Evolutionary conservation across 2,113 vertebrate species (phyloP), one percentile per base, ranked within the genome.

Genomic region (Brachyhypopomus gauderio): DNA sequence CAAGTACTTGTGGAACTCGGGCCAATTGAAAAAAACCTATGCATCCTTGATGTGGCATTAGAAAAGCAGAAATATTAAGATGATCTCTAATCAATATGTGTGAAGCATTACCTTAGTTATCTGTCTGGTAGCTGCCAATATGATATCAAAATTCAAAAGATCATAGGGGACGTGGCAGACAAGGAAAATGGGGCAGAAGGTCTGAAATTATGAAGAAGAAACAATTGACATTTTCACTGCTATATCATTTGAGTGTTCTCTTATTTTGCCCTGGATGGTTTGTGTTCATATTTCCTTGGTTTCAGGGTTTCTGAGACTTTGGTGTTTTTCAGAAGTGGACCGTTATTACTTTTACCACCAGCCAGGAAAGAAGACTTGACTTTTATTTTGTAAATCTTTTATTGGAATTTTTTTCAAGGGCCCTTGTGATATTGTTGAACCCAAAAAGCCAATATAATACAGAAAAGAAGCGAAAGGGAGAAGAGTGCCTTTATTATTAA

Each of bases 381-480:
- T 69, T 66, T 69, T 78, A 69, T 78, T 69, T 78, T 58, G 77
- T 55, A 78, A 78, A 70, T n/a, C 30, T 59, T 70, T 25, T 73
- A 73, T 78, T 78, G 64, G 77, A 69, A 58, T 70, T 69, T 52
- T 77, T 64, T 64, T 22, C 74, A 34, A 45, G 22, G 74, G 74
- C 74, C 38, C 1, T 63, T 12, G 16, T 52, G 75, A 64, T 78
- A 52, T 69, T 78, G 76, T 78, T 25, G 30, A 59, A 71, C 34
- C 16, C n/a, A 70, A 20, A 41, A 16, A 70, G 12, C 4, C 19
- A n/a, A 70, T 41, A 70, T 70, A 70, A 41, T 20, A 59, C 1
- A 38, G 48, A 11, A 16, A 69, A 70, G 22, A 36, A 78, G 56
- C 4, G 19, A 23, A 52, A 59, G 7, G 16, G 38, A 36, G 77